Evolutionary conservation across 2,888 invertebrate species (phyloP), one percentile per base, ranked within the genome.

Genomic region (Ceratothoa steindachneri): DNA sequence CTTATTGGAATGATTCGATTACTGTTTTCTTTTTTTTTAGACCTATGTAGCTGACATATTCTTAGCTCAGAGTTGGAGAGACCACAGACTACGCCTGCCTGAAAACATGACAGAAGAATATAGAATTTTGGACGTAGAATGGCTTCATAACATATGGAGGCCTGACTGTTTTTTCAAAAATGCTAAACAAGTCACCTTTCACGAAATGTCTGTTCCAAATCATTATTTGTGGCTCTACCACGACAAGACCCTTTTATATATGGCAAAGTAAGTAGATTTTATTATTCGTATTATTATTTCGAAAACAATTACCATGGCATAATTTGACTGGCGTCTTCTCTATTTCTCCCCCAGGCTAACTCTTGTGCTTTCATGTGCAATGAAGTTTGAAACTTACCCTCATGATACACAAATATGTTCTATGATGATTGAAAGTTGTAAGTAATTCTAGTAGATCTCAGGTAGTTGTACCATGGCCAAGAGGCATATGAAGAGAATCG

Each of bases 101-200:
- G 93, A 93, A 85, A 93, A 94, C 84, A 93, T 94, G 93, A 93
- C 93, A 83, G 93, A 93, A 82, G 93, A 93, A 82, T 94, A 94
- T 85, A 87, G 93, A 80, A 93, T 93, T 82, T 86, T 94, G 70
- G 93, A 94, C 83, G 93, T 93, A 29, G 93, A 92, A 81, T 94
- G 93, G 93, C 86, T 94, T 15, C 81, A 81, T 69, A 81, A 74
- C 84, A 94, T 95, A 83, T 95, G 95, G 95, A 87, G 94, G 74
- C 95, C 95, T 0, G 95, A 95, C 85, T 93, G 93, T 84, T 95
- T 95, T 86, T 94, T 95, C 85, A 94, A 94, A 85, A 95, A 94
- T 84, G 94, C 94, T 22, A 95, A 95, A 85, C 93, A 93, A 83
- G 94, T 89, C 53, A 93, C 93, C 19, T 94, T 95, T 83, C 95